These are phyloP conservation scores for Origma solitaria DNA, from an alignment of 2,113 vertebrate genomes.

Conservation along the genomic window DNA sequence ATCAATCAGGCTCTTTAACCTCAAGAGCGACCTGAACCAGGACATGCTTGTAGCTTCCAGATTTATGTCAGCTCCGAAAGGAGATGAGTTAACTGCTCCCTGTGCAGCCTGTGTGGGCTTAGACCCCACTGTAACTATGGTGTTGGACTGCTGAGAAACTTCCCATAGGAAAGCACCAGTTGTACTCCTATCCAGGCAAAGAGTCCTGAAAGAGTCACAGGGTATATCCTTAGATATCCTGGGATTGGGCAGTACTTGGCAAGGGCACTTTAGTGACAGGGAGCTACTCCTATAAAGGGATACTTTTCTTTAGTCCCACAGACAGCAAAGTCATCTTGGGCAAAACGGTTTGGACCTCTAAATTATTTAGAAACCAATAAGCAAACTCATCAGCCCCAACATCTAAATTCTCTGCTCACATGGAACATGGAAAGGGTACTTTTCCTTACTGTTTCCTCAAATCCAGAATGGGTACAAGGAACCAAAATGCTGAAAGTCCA, in stretches of 20 bases:
- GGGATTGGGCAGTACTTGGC: neutral
- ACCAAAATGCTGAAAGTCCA: neutral
- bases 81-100: neutral
- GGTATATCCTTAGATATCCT: neutral
- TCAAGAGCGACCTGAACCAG: neutral
- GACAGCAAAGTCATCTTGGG: neutral
- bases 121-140: rapidly evolving
- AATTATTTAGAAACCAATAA: neutral
- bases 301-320: rapidly evolving
- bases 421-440: neutral
- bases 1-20: neutral
- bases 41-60: too few species aligned
- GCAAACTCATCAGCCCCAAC: neutral
- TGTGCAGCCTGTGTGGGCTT: rapidly evolving
- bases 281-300: neutral
- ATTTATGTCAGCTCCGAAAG: neutral
- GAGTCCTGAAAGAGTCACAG: neutral
- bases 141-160: neutral
- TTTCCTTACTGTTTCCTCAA: neutral
- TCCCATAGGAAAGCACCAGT: rapidly evolving
- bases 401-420: neutral
- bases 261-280: neutral
- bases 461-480: neutral
- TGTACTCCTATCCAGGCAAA: neutral
- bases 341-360: neutral